Evolutionary conservation across 2,113 vertebrate genomes (phyloP).

Genomic region (Columba livia): DNA sequence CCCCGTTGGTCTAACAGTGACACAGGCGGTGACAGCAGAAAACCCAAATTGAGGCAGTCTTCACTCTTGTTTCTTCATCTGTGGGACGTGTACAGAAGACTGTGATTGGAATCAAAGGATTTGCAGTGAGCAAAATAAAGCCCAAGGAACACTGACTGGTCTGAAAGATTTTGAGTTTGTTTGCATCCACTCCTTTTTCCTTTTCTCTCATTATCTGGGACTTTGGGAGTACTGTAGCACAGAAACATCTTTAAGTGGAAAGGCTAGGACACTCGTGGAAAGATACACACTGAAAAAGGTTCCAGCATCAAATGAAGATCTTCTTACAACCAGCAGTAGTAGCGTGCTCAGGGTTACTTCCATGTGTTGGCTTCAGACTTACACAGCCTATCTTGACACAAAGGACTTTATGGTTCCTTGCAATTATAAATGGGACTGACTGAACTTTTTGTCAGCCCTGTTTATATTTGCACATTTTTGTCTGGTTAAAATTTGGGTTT

Average conservation of each 20-base stretch:
- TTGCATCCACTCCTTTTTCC: neutral
- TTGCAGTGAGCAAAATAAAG: neutral
- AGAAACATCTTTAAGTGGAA: neutral
- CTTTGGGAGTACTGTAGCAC: neutral
- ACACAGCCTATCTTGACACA: neutral
- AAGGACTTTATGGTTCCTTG: neutral
- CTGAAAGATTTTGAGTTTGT: neutral
- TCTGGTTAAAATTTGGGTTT: neutral
- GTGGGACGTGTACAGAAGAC: neutral
- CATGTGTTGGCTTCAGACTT: neutral
- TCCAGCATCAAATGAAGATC: neutral
- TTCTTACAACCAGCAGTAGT: neutral
- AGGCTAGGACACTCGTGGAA: neutral
- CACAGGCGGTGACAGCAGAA: fast-evolving
- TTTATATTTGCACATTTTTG: slow-evolving; percentile 20
- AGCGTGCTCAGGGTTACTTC: neutral
- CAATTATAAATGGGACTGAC: neutral
- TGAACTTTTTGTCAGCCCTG: neutral
- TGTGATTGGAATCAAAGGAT: neutral
- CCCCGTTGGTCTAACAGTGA: neutral
- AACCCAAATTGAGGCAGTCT: neutral
- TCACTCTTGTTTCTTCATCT: neutral
- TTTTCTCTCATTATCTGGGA: neutral
- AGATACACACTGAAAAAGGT: fast-evolving
- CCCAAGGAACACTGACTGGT: neutral